Evolutionary conservation across 2,888 invertebrate species (phyloP).

Genomic region (Pollenia amentaria): DNA sequence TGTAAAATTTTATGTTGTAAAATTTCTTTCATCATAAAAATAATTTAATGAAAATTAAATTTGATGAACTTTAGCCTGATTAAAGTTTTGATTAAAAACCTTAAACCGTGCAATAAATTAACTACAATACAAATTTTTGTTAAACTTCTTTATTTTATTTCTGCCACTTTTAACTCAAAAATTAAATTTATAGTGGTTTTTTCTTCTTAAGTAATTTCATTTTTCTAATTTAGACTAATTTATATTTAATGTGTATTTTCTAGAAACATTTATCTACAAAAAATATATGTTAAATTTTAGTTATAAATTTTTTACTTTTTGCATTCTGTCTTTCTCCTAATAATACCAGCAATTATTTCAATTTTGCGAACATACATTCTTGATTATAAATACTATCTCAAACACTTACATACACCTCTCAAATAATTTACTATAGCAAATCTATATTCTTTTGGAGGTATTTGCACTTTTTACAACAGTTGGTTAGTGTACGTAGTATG

Average conservation of each 20-base stretch:
- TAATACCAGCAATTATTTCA: conserved; percentile 68
- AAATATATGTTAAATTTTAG: conserved; percentile 27
- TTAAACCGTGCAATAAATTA: too few species aligned
- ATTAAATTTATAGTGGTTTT: neutral
- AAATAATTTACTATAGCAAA: conserved; percentile 1
- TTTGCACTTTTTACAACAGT: neutral
- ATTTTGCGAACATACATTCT: conserved; percentile 17
- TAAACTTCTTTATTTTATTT: conserved; percentile 5
- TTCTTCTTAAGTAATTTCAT: conserved; percentile 10
- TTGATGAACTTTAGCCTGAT: too few species aligned
- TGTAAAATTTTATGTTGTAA: too few species aligned
- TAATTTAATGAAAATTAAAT: too few species aligned
- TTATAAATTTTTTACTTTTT: neutral
- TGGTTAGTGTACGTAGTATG: neutral
- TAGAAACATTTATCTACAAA: conserved; percentile 14
- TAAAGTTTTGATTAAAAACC: too few species aligned
- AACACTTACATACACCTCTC: conserved; percentile 9
- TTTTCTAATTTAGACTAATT: conserved; percentile 24
- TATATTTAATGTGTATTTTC: conserved; percentile 33
- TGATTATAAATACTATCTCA: neutral
- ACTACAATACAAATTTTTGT: too few species aligned
- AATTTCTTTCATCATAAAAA: too few species aligned
- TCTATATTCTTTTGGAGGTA: neutral
- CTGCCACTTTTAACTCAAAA: neutral
- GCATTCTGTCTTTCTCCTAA: conserved; percentile 24